phyloP scores from a whole-genome alignment of 2,888 invertebrate genomes.

The Acanthosepion pharaonis region DNA sequence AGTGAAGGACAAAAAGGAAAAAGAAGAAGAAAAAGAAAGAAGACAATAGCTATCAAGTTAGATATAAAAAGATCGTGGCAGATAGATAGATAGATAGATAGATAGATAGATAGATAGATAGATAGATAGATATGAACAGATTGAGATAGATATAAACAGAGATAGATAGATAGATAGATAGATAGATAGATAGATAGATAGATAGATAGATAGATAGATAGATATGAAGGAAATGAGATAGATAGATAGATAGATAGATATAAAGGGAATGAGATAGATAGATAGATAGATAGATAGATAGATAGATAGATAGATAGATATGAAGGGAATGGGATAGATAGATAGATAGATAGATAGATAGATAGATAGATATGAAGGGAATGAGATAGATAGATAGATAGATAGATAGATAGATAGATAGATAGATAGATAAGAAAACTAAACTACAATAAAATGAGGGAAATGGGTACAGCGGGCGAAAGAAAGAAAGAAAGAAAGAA shows the following conservation, averaged over 20 bases:
- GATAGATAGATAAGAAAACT: background rate
- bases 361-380: background rate
- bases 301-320: background rate
- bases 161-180: background rate
- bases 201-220: background rate
- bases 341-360: background rate
- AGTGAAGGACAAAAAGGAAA: too few species aligned
- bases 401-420: constrained; percentile 25
- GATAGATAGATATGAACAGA: constrained; percentile 33
- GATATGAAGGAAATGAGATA: background rate
- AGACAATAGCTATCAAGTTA: too few species aligned
- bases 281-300: background rate
- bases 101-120: background rate
- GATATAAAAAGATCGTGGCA: too few species aligned
- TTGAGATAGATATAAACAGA: too few species aligned
- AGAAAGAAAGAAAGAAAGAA: too few species aligned
- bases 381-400: background rate
- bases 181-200: background rate
- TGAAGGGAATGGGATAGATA: background rate
- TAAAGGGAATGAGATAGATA: background rate
- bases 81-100: background rate
- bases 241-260: background rate
- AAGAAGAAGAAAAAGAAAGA: background rate
- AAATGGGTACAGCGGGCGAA: too few species aligned
- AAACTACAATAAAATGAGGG: too few species aligned